These are phyloP conservation scores for Siniperca undulata DNA, from an alignment of 2,797 vertebrate species.

Conservation along the genomic window DNA sequence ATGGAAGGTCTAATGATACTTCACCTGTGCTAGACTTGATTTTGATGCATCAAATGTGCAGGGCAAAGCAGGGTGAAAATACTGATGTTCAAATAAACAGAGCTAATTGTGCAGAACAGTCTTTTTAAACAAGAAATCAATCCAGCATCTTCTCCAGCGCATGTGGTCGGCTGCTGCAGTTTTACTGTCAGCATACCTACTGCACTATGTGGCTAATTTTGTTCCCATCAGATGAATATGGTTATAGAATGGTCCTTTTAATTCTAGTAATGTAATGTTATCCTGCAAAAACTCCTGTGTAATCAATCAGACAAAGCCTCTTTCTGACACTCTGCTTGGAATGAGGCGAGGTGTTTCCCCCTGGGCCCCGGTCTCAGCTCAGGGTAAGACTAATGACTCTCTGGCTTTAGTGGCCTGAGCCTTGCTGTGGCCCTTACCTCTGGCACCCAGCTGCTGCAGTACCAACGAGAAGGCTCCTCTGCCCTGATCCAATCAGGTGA, in stretches of 20 bases:
- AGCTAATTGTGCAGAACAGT: slow-evolving; percentile 70
- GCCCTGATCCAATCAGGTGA: slow-evolving; percentile 65
- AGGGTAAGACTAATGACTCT: slow-evolving; percentile 73
- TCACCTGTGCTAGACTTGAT: slow-evolving; percentile 30
- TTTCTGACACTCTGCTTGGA: slow-evolving; percentile 41
- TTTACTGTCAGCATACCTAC: background rate
- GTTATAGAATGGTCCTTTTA: slow-evolving; percentile 33
- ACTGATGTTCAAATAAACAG: slow-evolving; percentile 55
- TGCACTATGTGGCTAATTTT: background rate
- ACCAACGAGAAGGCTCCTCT: slow-evolving; percentile 26
- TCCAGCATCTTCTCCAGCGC: background rate
- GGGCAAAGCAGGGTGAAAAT: slow-evolving; percentile 47
- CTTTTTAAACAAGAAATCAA: slow-evolving; percentile 67
- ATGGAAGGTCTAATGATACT: slow-evolving; percentile 51
- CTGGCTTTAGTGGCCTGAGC: slow-evolving; percentile 60
- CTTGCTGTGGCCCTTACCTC: slow-evolving; percentile 27
- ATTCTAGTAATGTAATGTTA: slow-evolving; percentile 43
- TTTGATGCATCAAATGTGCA: slow-evolving; percentile 5
- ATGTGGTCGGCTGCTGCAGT: slow-evolving; percentile 8
- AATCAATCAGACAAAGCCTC: slow-evolving; percentile 65
- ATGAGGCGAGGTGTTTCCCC: slow-evolving; percentile 37
- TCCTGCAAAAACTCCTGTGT: slow-evolving; percentile 43
- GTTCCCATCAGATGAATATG: slow-evolving; percentile 16
- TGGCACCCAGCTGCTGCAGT: slow-evolving; percentile 43
- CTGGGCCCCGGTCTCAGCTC: slow-evolving; percentile 45